Evolutionary conservation across 2,888 invertebrate species (phyloP).

Genomic region (Torymus tubicola): DNA sequence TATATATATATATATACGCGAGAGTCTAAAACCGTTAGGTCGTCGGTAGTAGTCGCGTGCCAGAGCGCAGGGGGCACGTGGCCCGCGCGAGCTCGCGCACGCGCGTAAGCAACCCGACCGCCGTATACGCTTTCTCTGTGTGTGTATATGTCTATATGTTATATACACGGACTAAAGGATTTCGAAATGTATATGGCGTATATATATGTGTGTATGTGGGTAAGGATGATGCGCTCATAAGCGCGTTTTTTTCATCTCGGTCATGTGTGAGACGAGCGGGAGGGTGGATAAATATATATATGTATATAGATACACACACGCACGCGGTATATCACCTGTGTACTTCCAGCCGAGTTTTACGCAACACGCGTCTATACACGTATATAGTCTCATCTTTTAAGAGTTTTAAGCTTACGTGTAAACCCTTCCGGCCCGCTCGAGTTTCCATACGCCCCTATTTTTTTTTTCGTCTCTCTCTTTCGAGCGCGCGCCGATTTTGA

Average conservation of each 20-base stretch:
- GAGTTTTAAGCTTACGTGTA: constrained; percentile 43
- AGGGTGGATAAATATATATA: too few species aligned
- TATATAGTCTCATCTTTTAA: constrained; percentile 27
- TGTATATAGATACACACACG: background rate
- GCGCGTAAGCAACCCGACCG: too few species aligned
- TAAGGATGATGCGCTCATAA: background rate
- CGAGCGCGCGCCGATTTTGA: background rate
- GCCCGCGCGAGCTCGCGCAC: constrained; percentile 57
- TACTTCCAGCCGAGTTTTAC: constrained; percentile 18
- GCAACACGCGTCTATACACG: constrained; percentile 1
- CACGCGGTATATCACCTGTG: constrained; percentile 44
- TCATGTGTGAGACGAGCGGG: too few species aligned
- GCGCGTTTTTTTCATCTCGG: constrained; percentile 1
- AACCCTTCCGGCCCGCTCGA: constrained; percentile 32
- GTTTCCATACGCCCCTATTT: constrained; percentile 33
- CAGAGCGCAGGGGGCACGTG: constrained; percentile 70
- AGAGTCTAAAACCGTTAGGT: constrained; percentile 74
- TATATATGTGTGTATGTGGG: too few species aligned
- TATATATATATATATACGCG: constrained; percentile 58
- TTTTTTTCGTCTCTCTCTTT: background rate
- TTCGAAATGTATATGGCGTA: background rate
- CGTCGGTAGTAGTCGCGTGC: constrained; percentile 73
- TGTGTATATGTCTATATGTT: too few species aligned
- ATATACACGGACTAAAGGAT: constrained; percentile 9
- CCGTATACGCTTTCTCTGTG: too few species aligned